A percentile compares a stretch with the other conserved stretches of the same genome.
phyloP scores from a whole-genome alignment of 2,888 invertebrate species.

The Hirtodrosophila histrioides region DNA sequence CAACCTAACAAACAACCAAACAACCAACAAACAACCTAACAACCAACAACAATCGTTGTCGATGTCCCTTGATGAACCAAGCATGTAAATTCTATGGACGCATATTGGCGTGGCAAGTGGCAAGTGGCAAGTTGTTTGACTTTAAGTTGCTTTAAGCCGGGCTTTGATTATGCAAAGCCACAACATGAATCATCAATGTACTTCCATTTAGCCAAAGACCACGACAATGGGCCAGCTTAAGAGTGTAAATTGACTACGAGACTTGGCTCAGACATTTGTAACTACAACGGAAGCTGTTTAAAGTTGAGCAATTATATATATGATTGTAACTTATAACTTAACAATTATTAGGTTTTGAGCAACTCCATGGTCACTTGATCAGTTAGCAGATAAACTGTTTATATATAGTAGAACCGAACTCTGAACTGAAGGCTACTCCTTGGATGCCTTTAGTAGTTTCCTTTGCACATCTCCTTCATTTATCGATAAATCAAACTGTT shows the following conservation, averaged over 20 bases:
- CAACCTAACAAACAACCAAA: conserved; percentile 17
- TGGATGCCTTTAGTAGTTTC: too few relatives aligned
- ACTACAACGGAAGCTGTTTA: not conserved
- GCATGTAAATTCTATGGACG: conserved; percentile 60
- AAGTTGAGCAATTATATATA: too few relatives aligned
- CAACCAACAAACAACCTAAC: conserved; percentile 15
- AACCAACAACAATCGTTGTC: conserved; percentile 7
- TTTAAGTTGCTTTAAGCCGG: not conserved
- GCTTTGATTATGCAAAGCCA: conserved; percentile 39
- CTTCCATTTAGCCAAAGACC: conserved; percentile 52
- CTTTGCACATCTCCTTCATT: too few relatives aligned
- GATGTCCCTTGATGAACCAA: conserved; percentile 57
- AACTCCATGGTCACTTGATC: too few relatives aligned
- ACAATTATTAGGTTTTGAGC: too few relatives aligned
- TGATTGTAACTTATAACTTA: too few relatives aligned
- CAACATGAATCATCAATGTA: conserved; percentile 49
- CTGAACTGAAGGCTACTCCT: too few relatives aligned
- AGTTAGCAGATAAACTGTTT: too few relatives aligned
- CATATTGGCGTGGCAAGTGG: conserved; percentile 22
- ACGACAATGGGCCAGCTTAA: conserved; percentile 14
- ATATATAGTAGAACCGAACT: too few relatives aligned
- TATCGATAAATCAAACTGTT: too few relatives aligned
- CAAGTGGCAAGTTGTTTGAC: conserved; percentile 18
- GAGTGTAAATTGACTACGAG: not conserved
- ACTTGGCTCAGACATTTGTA: not conserved